Conservation (phyloP, 2,888 invertebrate species). For the Urechis unicinctus region DNA sequence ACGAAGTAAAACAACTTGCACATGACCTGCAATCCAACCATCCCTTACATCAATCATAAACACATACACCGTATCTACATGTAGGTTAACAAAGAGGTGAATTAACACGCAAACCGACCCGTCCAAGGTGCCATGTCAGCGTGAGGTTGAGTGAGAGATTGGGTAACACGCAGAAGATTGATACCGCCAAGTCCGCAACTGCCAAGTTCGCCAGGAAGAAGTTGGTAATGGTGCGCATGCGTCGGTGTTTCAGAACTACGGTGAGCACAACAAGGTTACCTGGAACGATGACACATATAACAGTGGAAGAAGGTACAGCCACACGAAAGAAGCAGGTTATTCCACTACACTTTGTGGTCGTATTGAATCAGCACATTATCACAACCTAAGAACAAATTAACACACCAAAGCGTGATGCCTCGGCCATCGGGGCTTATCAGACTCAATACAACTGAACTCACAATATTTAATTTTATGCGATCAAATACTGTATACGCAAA, state of each 20-base stretch:
- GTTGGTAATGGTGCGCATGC: conserved; percentile 81
- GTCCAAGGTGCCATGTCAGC: conserved; percentile 15
- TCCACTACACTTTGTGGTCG: too few relatives aligned
- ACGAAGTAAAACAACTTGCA: conserved; percentile 89
- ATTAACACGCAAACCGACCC: conserved; percentile 6
- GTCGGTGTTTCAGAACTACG: conserved; percentile 74
- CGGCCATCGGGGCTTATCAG: too few relatives aligned
- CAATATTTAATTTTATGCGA: too few relatives aligned
- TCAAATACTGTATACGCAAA: too few relatives aligned
- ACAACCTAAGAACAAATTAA: too few relatives aligned
- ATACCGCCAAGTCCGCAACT: conserved; percentile 85
- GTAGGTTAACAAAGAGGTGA: background rate
- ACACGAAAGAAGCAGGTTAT: too few relatives aligned
- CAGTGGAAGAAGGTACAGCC: too few relatives aligned
- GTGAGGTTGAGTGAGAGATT: conserved; percentile 56
- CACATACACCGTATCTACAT: background rate
- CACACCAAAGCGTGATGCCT: too few relatives aligned
- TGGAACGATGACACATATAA: too few relatives aligned
- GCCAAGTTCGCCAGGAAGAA: conserved; percentile 87
- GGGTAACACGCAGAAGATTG: conserved; percentile 84
- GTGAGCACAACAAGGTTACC: conserved; percentile 81
- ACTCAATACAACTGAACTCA: too few relatives aligned
- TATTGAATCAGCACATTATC: too few relatives aligned
- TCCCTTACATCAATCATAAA: background rate
- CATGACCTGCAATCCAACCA: conserved; percentile 46